Evolutionary conservation across 2,888 invertebrate genomes (phyloP).

Genomic region (Harpagoxenus sublaevis): DNA sequence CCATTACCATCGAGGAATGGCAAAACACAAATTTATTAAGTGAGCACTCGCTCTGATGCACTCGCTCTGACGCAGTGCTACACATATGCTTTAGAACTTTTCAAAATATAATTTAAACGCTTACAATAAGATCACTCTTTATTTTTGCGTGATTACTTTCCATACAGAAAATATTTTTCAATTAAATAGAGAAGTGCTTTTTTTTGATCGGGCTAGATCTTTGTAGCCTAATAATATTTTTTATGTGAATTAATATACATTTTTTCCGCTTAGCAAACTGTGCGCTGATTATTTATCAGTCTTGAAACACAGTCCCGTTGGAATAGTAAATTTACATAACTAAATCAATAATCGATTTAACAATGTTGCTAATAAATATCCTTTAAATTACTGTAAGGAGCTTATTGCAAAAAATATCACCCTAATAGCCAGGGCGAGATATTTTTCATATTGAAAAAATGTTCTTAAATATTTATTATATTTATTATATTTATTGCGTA

Average conservation of each 20-base stretch:
- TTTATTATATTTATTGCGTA: too few relatives aligned
- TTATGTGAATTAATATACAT: background rate
- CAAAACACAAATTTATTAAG: constrained; percentile 26
- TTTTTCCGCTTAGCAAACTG: background rate
- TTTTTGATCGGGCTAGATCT: background rate
- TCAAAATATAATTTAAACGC: constrained; percentile 12
- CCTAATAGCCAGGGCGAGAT: too few relatives aligned
- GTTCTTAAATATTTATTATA: too few relatives aligned
- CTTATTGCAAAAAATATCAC: too few relatives aligned
- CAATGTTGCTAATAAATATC: too few relatives aligned
- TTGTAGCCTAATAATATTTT: background rate
- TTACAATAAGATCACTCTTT: background rate
- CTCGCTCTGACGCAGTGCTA: background rate
- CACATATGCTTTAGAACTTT: background rate
- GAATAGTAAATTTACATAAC: too few relatives aligned
- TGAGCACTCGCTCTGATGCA: background rate
- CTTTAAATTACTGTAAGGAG: too few relatives aligned
- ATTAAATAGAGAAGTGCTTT: background rate
- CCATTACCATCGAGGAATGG: background rate
- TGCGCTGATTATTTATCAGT: background rate
- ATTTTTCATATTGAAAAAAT: too few relatives aligned
- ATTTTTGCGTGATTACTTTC: background rate
- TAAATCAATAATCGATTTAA: too few relatives aligned
- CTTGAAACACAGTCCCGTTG: background rate
- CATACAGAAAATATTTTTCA: background rate